Evolutionary conservation across 2,888 invertebrate species (phyloP), one percentile per base, ranked within the genome.

Genomic region (Meloe dianella): DNA sequence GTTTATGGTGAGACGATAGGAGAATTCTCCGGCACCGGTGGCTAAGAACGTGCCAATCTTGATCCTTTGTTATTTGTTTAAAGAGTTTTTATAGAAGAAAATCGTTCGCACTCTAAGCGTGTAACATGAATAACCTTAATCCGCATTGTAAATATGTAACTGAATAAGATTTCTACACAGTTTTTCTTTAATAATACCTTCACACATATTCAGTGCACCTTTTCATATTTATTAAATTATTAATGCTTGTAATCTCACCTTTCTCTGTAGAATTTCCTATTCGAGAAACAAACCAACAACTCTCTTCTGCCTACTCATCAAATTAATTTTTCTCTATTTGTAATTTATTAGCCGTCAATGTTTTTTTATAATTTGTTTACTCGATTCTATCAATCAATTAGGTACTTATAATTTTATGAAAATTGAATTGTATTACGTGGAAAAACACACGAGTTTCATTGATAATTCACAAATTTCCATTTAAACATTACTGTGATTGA

Each of bases 1-100:
- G 47, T 47, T 47, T 47, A 10, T 47, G 47, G 8, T 10, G 47
- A 47, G 47, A 47, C 47, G 47, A 47, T 47, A 9, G 20, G 47
- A 47, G 47, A 47, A 47, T 10, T 47, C 10, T 47, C 8, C 20
- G 20, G 47, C 20, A 20, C 47, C 47, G 9, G 9, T 20, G 20
- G 47, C 47, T 7, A 47, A 47, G 47, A 47, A 47, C 47, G 47
- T 47, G 47, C 47, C 47, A 47, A 22, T 47, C 47, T 20, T 20
- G 47, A 20, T 20, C 47, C 20, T 47, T 47, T 47, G 47, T 47
- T 47, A 20, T 47, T 47, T 20, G 20, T 20, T 14, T 12, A 8
- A 32, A 17, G 47, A 20, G 12, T 47, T 9, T 47, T 10, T 10
- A 47, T 5, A n/a, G 38, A 17, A 47, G 47, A 47, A 14, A 35